Base-by-base conservation (phyloP, 2,888 invertebrate genomes). In the Hypselothyrea guttata region DNA sequence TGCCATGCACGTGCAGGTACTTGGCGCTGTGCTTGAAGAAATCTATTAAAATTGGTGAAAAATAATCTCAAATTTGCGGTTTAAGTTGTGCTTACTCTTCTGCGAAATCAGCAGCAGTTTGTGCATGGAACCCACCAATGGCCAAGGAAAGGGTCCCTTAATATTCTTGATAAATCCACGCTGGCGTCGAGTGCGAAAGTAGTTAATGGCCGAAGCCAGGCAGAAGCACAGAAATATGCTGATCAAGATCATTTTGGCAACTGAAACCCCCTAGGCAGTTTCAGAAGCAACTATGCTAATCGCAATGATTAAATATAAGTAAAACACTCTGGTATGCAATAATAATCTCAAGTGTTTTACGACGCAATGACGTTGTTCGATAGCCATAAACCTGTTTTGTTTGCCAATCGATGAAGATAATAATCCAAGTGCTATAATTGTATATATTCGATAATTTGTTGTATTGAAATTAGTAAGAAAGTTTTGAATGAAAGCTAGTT, bases 161-260 rank as follows among this genome's bases (percentile, higher is more conserved):
- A 83, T 63, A 41, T 82, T 84, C 18, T 7, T 46, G 0, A 84
- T 55, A 0, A 68, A 33, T 11, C 11, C 28, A 5, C 83, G 70
- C 46, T 84, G 82, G 0, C 68, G 59, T 3, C 82, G 77, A 1
- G 70, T 69, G 3, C 71, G 68, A n/a, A 65, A 49, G 27, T 70
- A 83, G 9, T 84, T 82, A 5, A 82, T 37, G 7, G 71, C 82
- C 52, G 84, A 84, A 1, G 69, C 74, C 59, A 83, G 41, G 52
- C 82, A 70, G 41, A 84, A 51, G 48, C 75, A 83, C 52, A 84
- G 45, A 44, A 83, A 79, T 44, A 82, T 71, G 30, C 68, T 53
- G 40, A 49, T 58, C 51, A 66, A 61, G 62, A 83, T 79, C 83
- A 83, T 83, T 45, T 62, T 67, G 49, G 4, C 44, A 55, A 77